A percentile compares a stretch with the other conserved stretches of the same genome.
Evolutionary conservation across 37 sponge, comb jelly and placozoan species (phyloP).

Genomic region (Diacarnus erythraeanus): DNA sequence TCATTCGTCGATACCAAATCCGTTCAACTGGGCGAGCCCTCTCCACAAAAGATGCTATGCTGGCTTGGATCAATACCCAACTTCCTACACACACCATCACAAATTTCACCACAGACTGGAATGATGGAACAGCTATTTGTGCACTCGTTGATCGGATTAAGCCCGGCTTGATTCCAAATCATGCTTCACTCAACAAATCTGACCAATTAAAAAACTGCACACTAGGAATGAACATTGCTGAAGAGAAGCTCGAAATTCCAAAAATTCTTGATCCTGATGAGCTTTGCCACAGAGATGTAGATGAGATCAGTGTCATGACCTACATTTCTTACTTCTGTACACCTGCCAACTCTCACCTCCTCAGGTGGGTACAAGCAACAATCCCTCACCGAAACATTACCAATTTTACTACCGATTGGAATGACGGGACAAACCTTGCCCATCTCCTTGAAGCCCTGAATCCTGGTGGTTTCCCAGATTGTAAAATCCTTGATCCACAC

Average conservation of each 20-base stretch:
- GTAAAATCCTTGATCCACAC: constrained; percentile 60
- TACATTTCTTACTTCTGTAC: constrained; percentile 89
- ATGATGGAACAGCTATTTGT: constrained; percentile 81
- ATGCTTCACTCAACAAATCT: constrained; percentile 49
- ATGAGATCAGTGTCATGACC: constrained; percentile 92
- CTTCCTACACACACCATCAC: constrained; percentile 68
- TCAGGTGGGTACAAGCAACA: constrained; percentile 73
- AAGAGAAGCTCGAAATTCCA: constrained; percentile 71
- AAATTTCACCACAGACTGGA: constrained; percentile 96
- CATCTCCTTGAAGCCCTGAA: constrained; percentile 69
- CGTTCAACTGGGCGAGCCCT: constrained; percentile 65
- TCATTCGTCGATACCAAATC: constrained; percentile 90
- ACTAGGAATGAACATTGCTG: constrained; percentile 80
- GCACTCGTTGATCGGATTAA: constrained; percentile 75
- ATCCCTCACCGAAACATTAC: constrained; percentile 70
- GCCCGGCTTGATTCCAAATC: constrained; percentile 84
- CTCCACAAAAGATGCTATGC: constrained; percentile 84
- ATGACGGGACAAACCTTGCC: constrained; percentile 75
- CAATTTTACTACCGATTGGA: constrained; percentile 88
- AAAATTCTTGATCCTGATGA: constrained; percentile 68
- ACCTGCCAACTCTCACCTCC: constrained; percentile 56
- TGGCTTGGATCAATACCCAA: constrained; percentile 81
- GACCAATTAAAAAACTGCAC: constrained; percentile 73
- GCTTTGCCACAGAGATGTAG: constrained; percentile 64
- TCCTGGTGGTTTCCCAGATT: constrained; percentile 68